Evolutionary conservation across 2,113 vertebrate genomes (phyloP).

Genomic region (Ophthalmolycus amberensis): DNA sequence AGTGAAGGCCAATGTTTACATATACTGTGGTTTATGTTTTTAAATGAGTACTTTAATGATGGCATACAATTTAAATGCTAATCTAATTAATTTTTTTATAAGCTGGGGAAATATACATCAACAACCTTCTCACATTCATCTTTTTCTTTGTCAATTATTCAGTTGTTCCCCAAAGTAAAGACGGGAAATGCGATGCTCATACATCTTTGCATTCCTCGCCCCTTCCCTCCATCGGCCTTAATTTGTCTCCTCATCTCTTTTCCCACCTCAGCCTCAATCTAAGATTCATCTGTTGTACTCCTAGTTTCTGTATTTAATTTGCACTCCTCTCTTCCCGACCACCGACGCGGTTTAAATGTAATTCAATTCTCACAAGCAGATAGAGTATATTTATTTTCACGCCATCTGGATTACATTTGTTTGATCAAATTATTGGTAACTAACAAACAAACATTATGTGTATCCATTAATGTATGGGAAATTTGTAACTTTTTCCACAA

Average conservation of each 20-base stretch:
- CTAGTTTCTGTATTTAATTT: conserved; percentile 12
- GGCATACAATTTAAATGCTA: conserved; percentile 32
- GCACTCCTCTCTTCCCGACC: not conserved
- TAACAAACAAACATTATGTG: not conserved
- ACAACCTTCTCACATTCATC: conserved; percentile 40
- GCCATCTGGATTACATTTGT: not conserved
- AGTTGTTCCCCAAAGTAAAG: conserved; percentile 28
- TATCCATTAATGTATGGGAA: not conserved
- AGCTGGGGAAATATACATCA: conserved; percentile 21
- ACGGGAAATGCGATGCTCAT: conserved; percentile 19
- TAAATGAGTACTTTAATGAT: conserved; percentile 44
- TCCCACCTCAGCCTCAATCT: conserved; percentile 5
- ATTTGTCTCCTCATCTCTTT: conserved; percentile 15
- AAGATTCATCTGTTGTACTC: conserved; percentile 5
- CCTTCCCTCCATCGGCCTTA: conserved; percentile 5
- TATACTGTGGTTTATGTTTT: not conserved
- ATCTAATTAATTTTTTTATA: conserved; percentile 56
- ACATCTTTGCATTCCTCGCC: conserved; percentile 17
- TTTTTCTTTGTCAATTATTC: conserved; percentile 67
- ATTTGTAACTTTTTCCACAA: not conserved
- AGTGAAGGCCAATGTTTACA: conserved; percentile 18
- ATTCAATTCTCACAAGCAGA: conserved; percentile 14
- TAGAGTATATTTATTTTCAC: not conserved
- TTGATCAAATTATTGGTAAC: not conserved
- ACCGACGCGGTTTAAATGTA: not conserved